These are phyloP conservation scores for Mesodorylaimus sp. DNA, from an alignment of 2,888 invertebrate species.

Conservation along the genomic window DNA sequence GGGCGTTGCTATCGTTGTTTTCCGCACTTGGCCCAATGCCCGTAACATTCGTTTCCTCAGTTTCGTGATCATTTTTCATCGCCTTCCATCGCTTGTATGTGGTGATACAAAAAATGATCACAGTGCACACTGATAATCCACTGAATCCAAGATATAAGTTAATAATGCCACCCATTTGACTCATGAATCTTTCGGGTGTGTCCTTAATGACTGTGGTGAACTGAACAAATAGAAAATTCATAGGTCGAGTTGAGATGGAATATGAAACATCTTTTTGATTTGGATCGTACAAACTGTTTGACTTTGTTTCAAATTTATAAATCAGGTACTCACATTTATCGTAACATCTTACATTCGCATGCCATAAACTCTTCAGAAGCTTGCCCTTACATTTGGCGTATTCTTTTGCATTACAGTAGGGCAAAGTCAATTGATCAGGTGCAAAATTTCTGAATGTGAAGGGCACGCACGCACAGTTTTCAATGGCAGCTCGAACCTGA, in stretches of 20 bases:
- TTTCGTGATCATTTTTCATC: too few relatives aligned
- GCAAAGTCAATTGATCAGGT: neutral
- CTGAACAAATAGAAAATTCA: neutral
- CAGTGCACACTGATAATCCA: neutral
- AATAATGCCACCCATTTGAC: neutral
- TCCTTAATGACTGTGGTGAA: neutral
- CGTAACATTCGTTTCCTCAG: too few relatives aligned
- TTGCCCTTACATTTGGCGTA: neutral
- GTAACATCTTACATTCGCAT: neutral
- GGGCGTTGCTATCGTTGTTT: too few relatives aligned
- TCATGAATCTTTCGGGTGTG: neutral
- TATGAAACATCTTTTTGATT: too few relatives aligned
- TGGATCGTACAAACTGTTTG: too few relatives aligned
- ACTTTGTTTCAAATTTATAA: neutral
- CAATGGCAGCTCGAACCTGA: too few relatives aligned
- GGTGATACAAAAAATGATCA: neutral
- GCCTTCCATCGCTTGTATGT: neutral
- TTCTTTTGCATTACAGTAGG: neutral
- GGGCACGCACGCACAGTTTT: too few relatives aligned
- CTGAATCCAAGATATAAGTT: neutral
- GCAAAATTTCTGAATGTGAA: too few relatives aligned
- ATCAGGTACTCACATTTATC: neutral
- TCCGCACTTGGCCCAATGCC: too few relatives aligned
- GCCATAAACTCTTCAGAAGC: neutral
- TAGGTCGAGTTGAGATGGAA: neutral